Percentiles rank a stretch among this genome's conserved stretches.
Conservation (phyloP, 2,797 vertebrate species). For the Morus bassanus region DNA sequence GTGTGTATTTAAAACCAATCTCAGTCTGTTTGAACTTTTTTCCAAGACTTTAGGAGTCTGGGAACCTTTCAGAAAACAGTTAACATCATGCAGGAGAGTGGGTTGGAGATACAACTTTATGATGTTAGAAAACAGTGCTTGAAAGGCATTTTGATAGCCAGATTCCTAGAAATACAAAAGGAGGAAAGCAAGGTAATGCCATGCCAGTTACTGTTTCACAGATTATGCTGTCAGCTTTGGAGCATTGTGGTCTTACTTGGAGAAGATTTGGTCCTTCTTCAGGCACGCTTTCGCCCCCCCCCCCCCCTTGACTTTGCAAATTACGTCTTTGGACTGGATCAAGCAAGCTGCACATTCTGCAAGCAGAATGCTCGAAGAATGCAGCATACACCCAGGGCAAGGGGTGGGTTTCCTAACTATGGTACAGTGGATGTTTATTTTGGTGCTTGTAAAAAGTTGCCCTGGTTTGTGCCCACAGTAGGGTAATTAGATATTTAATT, state of each 20-base stretch:
- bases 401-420: neutral
- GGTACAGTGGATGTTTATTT: neutral
- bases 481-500: neutral
- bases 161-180: neutral
- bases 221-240: neutral
- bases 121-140: neutral
- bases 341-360: neutral
- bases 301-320: neutral
- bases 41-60: neutral
- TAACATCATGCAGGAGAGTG: neutral
- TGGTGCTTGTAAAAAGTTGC: neutral
- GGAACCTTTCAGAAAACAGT: neutral
- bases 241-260: neutral
- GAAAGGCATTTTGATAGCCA: neutral
- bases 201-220: neutral
- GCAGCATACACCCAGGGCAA: rapidly evolving
- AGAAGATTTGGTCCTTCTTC: neutral
- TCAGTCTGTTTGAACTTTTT: neutral
- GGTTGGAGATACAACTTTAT: rapidly evolving
- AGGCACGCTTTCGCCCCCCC: rapidly evolving
- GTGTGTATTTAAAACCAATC: neutral
- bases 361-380: neutral
- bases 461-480: neutral
- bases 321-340: neutral
- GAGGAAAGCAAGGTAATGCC: neutral